A percentile compares a stretch with the other conserved stretches of the same genome.
These are phyloP conservation scores for Neotragus pygmaeus DNA, from an alignment of 2,113 vertebrate genomes.

Conservation along the genomic window DNA sequence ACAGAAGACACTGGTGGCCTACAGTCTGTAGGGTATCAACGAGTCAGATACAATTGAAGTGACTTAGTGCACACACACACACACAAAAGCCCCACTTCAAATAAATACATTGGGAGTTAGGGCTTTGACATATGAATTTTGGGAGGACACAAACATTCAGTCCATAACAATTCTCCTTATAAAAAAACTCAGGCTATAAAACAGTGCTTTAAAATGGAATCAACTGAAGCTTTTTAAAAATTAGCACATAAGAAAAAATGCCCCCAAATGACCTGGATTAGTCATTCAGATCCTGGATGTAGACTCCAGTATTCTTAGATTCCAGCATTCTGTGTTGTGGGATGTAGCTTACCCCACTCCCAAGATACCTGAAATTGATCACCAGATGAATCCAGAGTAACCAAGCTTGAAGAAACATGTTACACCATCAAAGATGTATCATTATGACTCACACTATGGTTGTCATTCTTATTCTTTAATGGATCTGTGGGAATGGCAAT, in stretches of 20 bases:
- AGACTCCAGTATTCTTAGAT: background rate
- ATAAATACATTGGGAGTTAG: background rate
- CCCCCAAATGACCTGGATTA: background rate
- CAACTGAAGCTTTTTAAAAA: background rate
- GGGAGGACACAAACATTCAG: background rate
- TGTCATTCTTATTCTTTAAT: conserved; percentile 50
- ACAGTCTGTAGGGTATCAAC: background rate
- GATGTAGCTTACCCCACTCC: background rate
- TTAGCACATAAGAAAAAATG: background rate
- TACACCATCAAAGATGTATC: background rate
- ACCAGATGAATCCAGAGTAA: conserved; percentile 19
- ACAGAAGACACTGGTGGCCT: background rate
- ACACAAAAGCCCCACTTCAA: background rate
- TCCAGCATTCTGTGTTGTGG: background rate
- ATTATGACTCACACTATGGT: conserved; percentile 42
- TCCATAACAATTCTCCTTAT: background rate
- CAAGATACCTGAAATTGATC: conserved; percentile 2
- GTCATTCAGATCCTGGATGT: background rate
- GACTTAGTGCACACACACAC: background rate
- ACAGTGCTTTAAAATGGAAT: background rate
- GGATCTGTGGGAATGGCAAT: conserved; percentile 47
- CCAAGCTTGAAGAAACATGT: conserved; percentile 24
- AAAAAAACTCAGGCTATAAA: background rate
- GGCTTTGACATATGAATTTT: background rate
- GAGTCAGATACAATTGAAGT: background rate